Base-by-base conservation (phyloP, 2,888 invertebrate genomes). In the Vesta saturnalis region DNA sequence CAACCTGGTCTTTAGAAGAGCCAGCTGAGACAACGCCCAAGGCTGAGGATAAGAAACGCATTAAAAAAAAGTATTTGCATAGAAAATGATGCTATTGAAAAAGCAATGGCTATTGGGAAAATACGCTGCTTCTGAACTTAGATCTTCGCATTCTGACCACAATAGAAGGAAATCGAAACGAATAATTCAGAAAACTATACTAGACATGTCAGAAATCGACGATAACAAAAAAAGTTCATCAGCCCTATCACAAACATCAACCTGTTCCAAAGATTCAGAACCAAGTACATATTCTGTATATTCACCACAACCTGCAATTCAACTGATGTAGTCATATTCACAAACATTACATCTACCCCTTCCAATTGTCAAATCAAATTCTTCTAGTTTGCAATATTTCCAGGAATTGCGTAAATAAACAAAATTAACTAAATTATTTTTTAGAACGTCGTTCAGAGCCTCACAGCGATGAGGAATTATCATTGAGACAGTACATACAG, bases 391-490 rank as follows among this genome's bases (percentile, higher is more conserved):
- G n/a, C n/a, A n/a, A n/a, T n/a, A n/a, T n/a, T n/a, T n/a, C n/a
- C n/a, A n/a, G n/a, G n/a, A n/a, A n/a, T n/a, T n/a, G n/a, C n/a
- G n/a, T n/a, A n/a, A n/a, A n/a, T n/a, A n/a, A n/a, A n/a, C n/a
- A n/a, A n/a, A n/a, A n/a, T n/a, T n/a, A n/a, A n/a, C n/a, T n/a
- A 8, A 54, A 21, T 54, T n/a, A 1, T 22, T n/a, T 54, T 54
- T 54, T 22, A 54, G 22, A 4, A n/a, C 22, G 21, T 1, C 54
- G 14, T 4, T 4, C 54, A 21, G 22, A 54, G 14, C 19, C 54
- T 19, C 22, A 54, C 54, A 54, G 22, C 54, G 21, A 8, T 54
- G 8, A 21, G 22, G 54, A 54, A 54, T 54, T 54, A 54, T 21
- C 54, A n/a, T 19, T 19, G 54, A 21, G 6, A 54, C 21, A 19